Conservation (phyloP, 2,888 invertebrate genomes). For the Thymelicus sylvestris region DNA sequence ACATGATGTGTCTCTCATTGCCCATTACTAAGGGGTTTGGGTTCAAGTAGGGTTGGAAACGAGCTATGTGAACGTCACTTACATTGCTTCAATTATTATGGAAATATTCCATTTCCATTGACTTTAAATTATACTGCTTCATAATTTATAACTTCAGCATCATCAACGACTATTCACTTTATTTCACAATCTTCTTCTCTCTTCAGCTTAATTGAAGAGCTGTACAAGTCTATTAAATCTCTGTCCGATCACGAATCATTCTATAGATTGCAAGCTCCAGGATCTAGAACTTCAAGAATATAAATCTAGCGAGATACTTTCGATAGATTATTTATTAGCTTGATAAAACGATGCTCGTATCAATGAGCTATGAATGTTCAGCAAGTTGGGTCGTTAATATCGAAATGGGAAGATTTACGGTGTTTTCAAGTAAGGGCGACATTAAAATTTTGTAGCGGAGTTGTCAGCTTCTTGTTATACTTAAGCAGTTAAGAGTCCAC, state of each 20-base stretch:
- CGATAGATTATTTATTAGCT: slow-evolving; percentile 21
- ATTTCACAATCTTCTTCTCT: too few relatives aligned
- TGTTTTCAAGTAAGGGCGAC: slow-evolving; percentile 4
- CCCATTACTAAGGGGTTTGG: background rate
- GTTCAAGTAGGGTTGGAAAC: too few relatives aligned
- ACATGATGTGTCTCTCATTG: slow-evolving; percentile 22
- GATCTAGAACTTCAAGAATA: slow-evolving; percentile 2
- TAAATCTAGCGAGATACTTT: slow-evolving; percentile 17
- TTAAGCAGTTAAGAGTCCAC: background rate
- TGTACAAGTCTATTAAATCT: background rate
- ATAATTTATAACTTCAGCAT: too few relatives aligned
- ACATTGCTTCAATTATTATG: too few relatives aligned
- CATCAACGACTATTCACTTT: too few relatives aligned
- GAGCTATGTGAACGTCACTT: too few relatives aligned
- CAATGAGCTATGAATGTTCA: slow-evolving; percentile 11
- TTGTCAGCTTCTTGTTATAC: slow-evolving; percentile 7
- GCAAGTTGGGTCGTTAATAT: slow-evolving; percentile 25
- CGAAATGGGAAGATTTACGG: slow-evolving; percentile 25
- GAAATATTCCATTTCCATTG: too few relatives aligned
- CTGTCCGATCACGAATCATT: background rate
- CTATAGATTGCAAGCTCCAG: slow-evolving; percentile 5
- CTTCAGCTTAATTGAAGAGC: background rate
- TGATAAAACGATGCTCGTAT: slow-evolving; percentile 27
- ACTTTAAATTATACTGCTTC: too few relatives aligned
- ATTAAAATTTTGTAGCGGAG: slow-evolving; percentile 12